Evolutionary conservation across 2,113 vertebrate species (phyloP).

Genomic region (Platysternon megacephalum): DNA sequence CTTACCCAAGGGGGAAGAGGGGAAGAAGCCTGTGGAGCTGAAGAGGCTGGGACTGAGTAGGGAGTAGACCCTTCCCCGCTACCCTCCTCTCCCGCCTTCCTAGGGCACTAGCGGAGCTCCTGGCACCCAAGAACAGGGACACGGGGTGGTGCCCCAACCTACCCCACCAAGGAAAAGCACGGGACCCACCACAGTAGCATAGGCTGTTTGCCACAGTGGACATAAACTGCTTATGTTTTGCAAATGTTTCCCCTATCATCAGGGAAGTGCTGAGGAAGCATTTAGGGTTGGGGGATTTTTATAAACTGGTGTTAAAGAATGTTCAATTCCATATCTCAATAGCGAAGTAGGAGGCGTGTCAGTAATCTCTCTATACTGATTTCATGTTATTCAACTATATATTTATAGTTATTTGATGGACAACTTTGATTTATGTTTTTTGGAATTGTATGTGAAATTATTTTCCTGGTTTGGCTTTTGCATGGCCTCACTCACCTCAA

Average conservation of each 20-base stretch:
- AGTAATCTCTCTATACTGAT: neutral
- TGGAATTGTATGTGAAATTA: neutral
- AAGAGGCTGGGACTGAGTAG: no score
- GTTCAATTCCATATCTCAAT: constrained; percentile 4
- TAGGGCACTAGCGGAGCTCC: no score
- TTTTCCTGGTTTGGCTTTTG: neutral
- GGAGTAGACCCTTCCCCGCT: no score
- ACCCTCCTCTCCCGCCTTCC: no score
- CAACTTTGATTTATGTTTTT: neutral
- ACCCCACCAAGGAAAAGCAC: no score
- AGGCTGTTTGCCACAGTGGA: neutral
- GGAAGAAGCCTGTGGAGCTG: no score
- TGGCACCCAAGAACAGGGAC: no score
- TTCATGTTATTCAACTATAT: neutral
- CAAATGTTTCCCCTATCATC: constrained; percentile 48
- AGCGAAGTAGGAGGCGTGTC: neutral
- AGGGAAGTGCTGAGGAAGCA: constrained; percentile 35
- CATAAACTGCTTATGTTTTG: constrained; percentile 28
- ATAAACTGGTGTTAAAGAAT: constrained; percentile 8
- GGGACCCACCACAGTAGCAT: no score
- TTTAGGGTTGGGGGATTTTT: constrained; percentile 46
- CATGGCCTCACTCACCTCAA: neutral
- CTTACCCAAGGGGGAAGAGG: no score
- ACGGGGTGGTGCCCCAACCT: no score
- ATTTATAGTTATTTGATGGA: neutral